phyloP scores from a whole-genome alignment of 2,888 invertebrate genomes.

The Cheilosia variabilis region DNA sequence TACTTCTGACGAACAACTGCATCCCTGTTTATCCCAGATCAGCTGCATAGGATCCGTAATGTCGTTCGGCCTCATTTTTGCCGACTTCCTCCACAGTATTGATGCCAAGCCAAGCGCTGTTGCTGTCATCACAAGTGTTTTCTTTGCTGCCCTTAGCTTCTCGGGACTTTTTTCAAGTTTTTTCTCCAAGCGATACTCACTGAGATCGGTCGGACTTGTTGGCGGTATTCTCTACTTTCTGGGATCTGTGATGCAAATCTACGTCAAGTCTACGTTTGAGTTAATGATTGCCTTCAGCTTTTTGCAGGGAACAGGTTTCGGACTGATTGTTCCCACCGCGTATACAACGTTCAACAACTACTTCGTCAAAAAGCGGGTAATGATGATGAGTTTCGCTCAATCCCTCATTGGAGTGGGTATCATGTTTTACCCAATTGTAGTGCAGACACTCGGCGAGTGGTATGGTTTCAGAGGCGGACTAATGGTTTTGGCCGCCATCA shows the following conservation, averaged over 20 bases:
- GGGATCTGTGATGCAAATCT: slow-evolving; percentile 87
- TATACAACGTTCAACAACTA: slow-evolving; percentile 91
- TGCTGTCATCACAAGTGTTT: slow-evolving; percentile 88
- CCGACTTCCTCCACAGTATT: slow-evolving; percentile 87
- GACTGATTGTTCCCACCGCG: slow-evolving; percentile 89
- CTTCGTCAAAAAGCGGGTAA: slow-evolving; percentile 88
- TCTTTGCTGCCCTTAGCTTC: slow-evolving; percentile 84
- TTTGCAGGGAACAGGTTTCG: slow-evolving; percentile 89
- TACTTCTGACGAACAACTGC: background rate
- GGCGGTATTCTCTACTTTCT: slow-evolving; percentile 87
- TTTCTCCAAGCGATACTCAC: slow-evolving; percentile 87
- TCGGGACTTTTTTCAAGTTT: slow-evolving; percentile 88
- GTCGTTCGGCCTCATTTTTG: slow-evolving; percentile 89
- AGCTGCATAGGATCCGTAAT: slow-evolving; percentile 88
- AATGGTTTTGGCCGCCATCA: slow-evolving; percentile 87
- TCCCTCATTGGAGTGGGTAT: slow-evolving; percentile 88
- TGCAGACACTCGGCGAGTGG: slow-evolving; percentile 86
- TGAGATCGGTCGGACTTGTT: slow-evolving; percentile 87
- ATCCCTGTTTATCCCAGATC: slow-evolving; percentile 83
- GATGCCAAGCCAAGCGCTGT: slow-evolving; percentile 89
- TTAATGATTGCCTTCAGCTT: slow-evolving; percentile 87
- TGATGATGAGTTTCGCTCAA: slow-evolving; percentile 91
- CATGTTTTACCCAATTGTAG: slow-evolving; percentile 88
- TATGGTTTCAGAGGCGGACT: slow-evolving; percentile 90
- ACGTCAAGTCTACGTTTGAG: slow-evolving; percentile 86